These are phyloP conservation scores for Neogobius melanostomus DNA, from an alignment of 2,113 vertebrate genomes.

Conservation along the genomic window DNA sequence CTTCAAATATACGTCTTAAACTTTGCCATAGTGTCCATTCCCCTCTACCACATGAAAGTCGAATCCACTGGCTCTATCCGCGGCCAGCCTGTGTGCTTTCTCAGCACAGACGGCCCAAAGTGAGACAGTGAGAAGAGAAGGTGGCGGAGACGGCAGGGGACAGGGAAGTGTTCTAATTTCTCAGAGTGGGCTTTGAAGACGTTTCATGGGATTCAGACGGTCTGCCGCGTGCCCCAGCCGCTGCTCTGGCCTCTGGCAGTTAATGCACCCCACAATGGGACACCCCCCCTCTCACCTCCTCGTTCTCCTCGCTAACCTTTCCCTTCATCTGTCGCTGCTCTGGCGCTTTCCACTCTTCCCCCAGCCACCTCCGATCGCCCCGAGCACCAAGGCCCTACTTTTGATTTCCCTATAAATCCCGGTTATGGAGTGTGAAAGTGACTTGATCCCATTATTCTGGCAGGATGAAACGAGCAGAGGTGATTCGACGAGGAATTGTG, in stretches of 20 bases:
- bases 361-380: constrained; percentile 55
- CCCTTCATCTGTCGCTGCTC: constrained; percentile 56
- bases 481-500: constrained; percentile 68
- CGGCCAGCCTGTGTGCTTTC: constrained; percentile 31
- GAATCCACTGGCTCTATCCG: constrained; percentile 37
- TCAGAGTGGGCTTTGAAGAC: constrained; percentile 43
- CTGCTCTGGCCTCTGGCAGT: constrained; percentile 40
- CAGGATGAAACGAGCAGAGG: constrained; percentile 64
- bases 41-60: constrained; percentile 33
- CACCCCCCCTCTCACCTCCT: constrained; percentile 26
- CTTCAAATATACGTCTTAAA: neutral
- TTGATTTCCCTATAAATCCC: constrained; percentile 77
- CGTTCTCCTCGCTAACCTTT: constrained; percentile 43
- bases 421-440: constrained; percentile 69
- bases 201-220: constrained; percentile 49
- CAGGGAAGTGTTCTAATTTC: constrained; percentile 60
- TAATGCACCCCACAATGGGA: constrained; percentile 43
- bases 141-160: constrained; percentile 6
- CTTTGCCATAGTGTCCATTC: constrained; percentile 7
- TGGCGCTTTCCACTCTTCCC: constrained; percentile 41
- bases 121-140: constrained; percentile 32
- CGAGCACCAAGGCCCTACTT: constrained; percentile 65
- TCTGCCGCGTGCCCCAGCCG: constrained; percentile 38
- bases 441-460: constrained; percentile 76
- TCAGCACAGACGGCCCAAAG: constrained; percentile 49